A percentile compares a stretch with the other conserved stretches of the same genome.
Evolutionary conservation across 2,113 vertebrate species (phyloP).

Genomic region (Recurvirostra avosetta): DNA sequence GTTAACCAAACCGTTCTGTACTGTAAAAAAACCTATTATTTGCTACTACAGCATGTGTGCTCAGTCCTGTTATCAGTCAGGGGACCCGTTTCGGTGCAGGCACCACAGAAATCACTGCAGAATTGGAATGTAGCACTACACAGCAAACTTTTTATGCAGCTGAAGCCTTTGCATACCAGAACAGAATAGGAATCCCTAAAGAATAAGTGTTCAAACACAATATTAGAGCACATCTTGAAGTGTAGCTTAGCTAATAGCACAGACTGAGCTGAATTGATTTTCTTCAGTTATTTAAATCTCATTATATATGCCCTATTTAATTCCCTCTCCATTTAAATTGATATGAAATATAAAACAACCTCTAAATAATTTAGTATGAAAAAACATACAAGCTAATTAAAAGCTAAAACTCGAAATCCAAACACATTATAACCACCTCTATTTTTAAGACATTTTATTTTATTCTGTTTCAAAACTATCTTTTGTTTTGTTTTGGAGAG

Average conservation of each 20-base stretch:
- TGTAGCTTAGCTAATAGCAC: slow-evolving; percentile 8
- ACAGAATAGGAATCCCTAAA: neutral
- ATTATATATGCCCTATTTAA: slow-evolving; percentile 28
- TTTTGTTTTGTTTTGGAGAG: neutral
- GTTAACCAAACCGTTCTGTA: neutral
- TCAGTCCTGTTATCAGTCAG: neutral
- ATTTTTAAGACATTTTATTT: neutral
- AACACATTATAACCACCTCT: neutral
- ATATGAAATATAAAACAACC: neutral
- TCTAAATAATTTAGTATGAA: slow-evolving; percentile 34
- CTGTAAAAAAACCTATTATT: neutral
- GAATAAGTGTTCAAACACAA: neutral
- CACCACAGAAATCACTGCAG: neutral
- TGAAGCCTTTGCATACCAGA: neutral
- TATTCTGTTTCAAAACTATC: neutral
- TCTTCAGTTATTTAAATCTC: slow-evolving; percentile 29
- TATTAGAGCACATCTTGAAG: neutral
- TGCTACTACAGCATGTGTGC: neutral
- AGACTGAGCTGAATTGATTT: neutral
- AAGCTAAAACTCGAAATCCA: neutral
- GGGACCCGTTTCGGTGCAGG: neutral
- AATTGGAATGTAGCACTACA: neutral
- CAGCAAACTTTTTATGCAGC: neutral
- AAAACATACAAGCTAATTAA: slow-evolving; percentile 41
- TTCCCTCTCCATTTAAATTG: slow-evolving; percentile 25